Evolutionary conservation across 37 sponge, comb jelly and placozoan species (phyloP), one percentile per base, ranked within the genome.

Genomic region (Crambe crambe): DNA sequence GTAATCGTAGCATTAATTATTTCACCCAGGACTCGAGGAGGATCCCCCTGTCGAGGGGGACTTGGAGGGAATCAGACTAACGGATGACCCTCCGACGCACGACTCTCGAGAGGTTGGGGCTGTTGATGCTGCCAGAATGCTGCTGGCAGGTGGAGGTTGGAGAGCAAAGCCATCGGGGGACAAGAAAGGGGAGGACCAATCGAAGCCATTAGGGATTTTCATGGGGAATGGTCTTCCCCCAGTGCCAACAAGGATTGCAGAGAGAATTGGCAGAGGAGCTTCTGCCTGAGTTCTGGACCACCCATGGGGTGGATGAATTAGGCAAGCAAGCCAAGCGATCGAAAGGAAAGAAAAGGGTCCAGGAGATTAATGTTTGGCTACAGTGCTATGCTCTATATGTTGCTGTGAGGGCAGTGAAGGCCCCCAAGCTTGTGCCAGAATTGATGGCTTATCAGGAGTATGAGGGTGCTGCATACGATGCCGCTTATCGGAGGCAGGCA

Each of bases 181-280:
- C n/a, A n/a, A n/a, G n/a, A n/a, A n/a, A n/a, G n/a, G n/a, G n/a
- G 56, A 54, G 18, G 56, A 54, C 56, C 17, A 12, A 54, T 12
- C 18, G 12, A 54, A 54, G 56, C 12, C 56, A 20, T 18, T 18
- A 18, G 68, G 8, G 2, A 32, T 37, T 10, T 12, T 21, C 29
- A 10, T 76, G 63, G 62, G 77, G 0, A 63, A 76, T 29, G 77
- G 77, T 15, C 32, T 74, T 8, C 75, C 75, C 2, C 75, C 75
- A 35, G 32, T 76, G 22, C 77, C 77, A 21, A 63, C 77, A 10
- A 76, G 61, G 63, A 25, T 76, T 22, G 77, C 62, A 22, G 40
- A 1, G 36, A 76, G 29, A 60, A 76, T 76, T 20, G 2, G 31
- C 3, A 21, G 75, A 31, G 58, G 75, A 74, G 35, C 59, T 74